Evolutionary conservation across 2,113 vertebrate species (phyloP).

Genomic region (Planiliza haematocheilus): DNA sequence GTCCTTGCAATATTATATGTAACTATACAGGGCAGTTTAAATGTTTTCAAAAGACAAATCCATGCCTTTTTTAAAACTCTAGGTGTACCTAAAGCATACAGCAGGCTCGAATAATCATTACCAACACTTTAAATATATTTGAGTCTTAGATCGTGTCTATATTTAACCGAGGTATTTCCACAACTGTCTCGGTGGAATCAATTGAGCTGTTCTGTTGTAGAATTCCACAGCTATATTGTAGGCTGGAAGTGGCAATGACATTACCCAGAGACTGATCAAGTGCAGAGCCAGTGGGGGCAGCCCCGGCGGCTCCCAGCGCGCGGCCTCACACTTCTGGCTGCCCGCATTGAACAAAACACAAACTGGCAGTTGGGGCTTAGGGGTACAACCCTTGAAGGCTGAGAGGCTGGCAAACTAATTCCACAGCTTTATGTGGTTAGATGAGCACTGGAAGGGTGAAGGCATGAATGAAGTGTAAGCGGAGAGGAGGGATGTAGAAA

Average conservation of each 20-base stretch:
- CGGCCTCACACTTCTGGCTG: constrained; percentile 72
- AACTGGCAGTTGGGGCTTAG: constrained; percentile 77
- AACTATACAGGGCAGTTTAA: neutral
- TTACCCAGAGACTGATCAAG: constrained; percentile 74
- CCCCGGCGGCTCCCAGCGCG: constrained; percentile 42
- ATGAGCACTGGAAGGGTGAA: constrained; percentile 62
- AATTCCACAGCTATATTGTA: constrained; percentile 47
- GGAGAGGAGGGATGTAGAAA: constrained; percentile 64
- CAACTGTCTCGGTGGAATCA: constrained; percentile 29
- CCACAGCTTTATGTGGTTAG: constrained; percentile 77
- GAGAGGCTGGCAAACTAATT: constrained; percentile 74
- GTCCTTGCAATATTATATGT: too few relatives aligned
- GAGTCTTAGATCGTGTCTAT: constrained; percentile 1
- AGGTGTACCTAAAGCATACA: neutral
- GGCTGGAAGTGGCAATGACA: constrained; percentile 73
- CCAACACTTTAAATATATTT: constrained; percentile 14
- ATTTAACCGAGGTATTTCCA: constrained; percentile 33
- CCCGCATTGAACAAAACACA: constrained; percentile 74
- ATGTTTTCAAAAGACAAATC: neutral
- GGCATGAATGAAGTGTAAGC: constrained; percentile 70
- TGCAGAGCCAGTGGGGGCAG: constrained; percentile 64
- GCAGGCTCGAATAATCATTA: neutral
- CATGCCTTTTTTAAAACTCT: neutral
- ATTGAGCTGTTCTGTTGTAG: constrained; percentile 18
- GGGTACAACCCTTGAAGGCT: constrained; percentile 72